A percentile compares a stretch with the other conserved stretches of the same genome.
These are phyloP conservation scores for Dromiciops gliroides DNA, from an alignment of 2,113 vertebrate species.

Conservation along the genomic window DNA sequence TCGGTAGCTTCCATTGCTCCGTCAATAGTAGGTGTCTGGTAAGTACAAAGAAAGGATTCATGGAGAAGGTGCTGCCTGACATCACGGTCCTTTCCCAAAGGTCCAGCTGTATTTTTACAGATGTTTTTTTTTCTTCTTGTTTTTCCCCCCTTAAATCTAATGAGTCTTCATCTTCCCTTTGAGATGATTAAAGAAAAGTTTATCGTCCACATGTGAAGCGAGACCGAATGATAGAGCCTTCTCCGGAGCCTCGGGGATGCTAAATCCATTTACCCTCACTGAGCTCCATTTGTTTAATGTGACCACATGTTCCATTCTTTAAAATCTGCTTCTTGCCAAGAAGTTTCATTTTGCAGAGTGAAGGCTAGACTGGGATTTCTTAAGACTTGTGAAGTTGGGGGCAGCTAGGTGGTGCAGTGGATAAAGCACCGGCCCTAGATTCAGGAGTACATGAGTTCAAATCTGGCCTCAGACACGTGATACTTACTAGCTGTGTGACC, in stretches of 20 bases:
- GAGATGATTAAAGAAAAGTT: background rate
- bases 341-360: background rate
- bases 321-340: background rate
- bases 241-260: background rate
- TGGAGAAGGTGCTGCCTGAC: background rate
- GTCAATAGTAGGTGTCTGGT: background rate
- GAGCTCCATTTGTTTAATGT: background rate
- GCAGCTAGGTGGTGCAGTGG: too few species aligned
- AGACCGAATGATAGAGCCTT: background rate
- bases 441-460: too few species aligned
- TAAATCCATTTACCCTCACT: background rate
- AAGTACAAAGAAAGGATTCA: background rate
- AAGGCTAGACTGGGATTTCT: background rate
- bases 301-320: background rate
- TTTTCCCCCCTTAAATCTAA: background rate
- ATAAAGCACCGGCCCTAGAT: too few species aligned
- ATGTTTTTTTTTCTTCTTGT: background rate
- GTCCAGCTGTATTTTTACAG: background rate
- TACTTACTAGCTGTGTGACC: too few species aligned
- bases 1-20: background rate
- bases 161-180: background rate
- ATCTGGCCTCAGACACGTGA: too few species aligned
- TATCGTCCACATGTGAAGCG: background rate
- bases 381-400: background rate
- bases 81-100: background rate